Percentiles rank a stretch among this genome's conserved stretches.
phyloP scores from a whole-genome alignment of 2,888 invertebrate species.

The Dynastes maya region DNA sequence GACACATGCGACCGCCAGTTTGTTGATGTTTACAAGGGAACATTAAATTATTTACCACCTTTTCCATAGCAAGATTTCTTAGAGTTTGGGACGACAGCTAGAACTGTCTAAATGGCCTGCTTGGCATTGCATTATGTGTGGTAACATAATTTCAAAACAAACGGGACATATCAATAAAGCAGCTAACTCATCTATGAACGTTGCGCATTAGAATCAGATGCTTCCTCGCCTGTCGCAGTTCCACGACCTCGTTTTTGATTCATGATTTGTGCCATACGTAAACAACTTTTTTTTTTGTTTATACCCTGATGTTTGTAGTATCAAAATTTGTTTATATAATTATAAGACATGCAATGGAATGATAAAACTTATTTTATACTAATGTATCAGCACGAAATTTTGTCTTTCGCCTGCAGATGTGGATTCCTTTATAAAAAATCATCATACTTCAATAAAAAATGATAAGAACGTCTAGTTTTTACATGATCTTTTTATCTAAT shows the following conservation, averaged over 20 bases:
- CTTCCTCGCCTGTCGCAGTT: constrained; percentile 59
- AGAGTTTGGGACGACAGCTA: constrained; percentile 95
- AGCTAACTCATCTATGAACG: constrained; percentile 89
- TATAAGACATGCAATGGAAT: constrained; percentile 52
- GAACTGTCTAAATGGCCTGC: constrained; percentile 99
- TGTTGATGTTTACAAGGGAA: constrained; percentile 99
- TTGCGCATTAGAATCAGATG: constrained; percentile 62
- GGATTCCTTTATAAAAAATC: constrained; percentile 51
- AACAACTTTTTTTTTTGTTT: constrained; percentile 37
- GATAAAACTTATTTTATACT: constrained; percentile 50
- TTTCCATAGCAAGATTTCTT: constrained; percentile 99
- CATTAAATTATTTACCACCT: constrained; percentile 97
- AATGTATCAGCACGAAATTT: constrained; percentile 55
- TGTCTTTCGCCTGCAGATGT: constrained; percentile 55
- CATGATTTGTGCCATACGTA: constrained; percentile 63
- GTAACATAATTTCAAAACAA: constrained; percentile 99
- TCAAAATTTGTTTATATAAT: constrained; percentile 57
- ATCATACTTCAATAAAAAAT: constrained; percentile 45
- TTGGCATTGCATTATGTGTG: constrained; percentile 98
- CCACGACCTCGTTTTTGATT: constrained; percentile 65
- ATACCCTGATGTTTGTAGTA: constrained; percentile 20
- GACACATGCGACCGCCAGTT: constrained; percentile 93
- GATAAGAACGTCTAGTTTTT: constrained; percentile 40
- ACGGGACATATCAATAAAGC: constrained; percentile 97
- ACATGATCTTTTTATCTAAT: constrained; percentile 44